Percentiles rank a stretch among this genome's conserved stretches.
Conservation (phyloP, 2,797 vertebrate species). For the Anguilla megastoma region DNA sequence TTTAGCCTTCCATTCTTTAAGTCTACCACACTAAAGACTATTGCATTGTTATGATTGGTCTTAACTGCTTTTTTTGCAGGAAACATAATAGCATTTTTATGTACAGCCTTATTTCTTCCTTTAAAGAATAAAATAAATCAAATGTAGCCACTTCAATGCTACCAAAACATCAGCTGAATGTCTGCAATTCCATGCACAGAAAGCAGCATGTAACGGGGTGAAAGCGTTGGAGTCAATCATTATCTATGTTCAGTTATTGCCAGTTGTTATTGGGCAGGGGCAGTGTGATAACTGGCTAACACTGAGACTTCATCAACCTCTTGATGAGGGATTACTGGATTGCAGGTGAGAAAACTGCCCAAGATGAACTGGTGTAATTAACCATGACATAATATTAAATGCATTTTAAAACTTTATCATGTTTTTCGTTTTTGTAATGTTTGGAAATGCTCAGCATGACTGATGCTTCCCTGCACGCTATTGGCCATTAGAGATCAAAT, state of each 20-base stretch:
- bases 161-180: background rate
- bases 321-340: background rate
- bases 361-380: background rate
- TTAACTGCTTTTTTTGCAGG: too few species aligned
- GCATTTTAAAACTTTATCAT: background rate
- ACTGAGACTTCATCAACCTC: background rate
- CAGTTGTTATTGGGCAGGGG: background rate
- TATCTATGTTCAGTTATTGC: background rate
- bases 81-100: too few species aligned
- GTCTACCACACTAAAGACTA: too few species aligned
- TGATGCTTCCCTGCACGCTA: background rate
- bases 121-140: too few species aligned
- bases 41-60: too few species aligned
- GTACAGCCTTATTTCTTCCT: too few species aligned
- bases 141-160: too few species aligned
- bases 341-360: too few species aligned
- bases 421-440: too few species aligned
- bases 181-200: background rate
- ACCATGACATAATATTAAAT: background rate
- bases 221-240: background rate
- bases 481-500: background rate
- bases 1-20: too few species aligned
- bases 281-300: background rate
- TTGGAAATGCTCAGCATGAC: background rate
- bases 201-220: background rate